Evolutionary conservation across 2,113 vertebrate species (phyloP), one percentile per base, ranked within the genome.

Genomic region (Chionis minor): DNA sequence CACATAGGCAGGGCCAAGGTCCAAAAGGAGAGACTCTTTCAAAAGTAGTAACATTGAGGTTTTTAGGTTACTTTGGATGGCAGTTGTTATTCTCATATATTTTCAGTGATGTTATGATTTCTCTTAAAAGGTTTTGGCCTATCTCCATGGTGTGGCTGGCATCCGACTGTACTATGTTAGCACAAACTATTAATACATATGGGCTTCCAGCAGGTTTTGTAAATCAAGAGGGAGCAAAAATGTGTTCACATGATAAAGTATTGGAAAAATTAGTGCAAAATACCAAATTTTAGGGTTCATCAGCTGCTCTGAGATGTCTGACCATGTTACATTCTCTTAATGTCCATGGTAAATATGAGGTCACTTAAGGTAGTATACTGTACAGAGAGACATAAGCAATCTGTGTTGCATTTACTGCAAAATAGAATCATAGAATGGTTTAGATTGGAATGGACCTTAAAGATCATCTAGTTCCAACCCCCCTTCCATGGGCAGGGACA

Each of bases 1-100:
- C 87, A 67, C 91, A 82, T 51, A 83, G 70, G 74, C 94, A 96
- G 92, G 89, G 94, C 96, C 92, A 94, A 97, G 95, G 96, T 91
- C 96, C 94, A 86, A 92, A 94, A 91, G 84, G 67, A 97, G 58
- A 89, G 78, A 88, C n/a, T 77, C 88, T 94, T 96, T 95, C 89
- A 92, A 82, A 95, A 94, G 74, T 85, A 87, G 74, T 40, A 96
- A 88, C 78, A 55, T 10, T 63, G 55, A 93, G 74, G 74, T 12
- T 77, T 79, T 79, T 88, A 51, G 89, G 78, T 90, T 96, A 80
- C 87, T 96, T 87, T 66, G 47, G 84, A 47, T 52, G 62, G 59
- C 59, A 78, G 73, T 58, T 92, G 74, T 88, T 89, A 69, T 91
- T 87, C 80, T 94, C 11, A 2, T 28, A 1, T 47, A 77, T 95